Conservation (phyloP, 2,113 vertebrate genomes). For the Epinephelus moara region DNA sequence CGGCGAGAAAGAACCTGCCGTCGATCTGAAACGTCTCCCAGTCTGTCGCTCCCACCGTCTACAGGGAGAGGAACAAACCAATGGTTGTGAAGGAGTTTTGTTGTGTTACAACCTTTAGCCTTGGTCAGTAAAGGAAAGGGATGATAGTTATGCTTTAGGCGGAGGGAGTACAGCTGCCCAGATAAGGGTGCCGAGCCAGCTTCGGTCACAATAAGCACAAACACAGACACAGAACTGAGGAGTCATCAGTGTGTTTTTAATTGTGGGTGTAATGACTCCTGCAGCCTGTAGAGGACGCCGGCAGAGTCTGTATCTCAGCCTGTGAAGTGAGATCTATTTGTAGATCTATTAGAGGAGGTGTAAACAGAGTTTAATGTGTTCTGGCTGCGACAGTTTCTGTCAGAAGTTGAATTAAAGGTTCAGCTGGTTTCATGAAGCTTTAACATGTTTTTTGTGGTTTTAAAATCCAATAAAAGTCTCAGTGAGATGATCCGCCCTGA, state of each 20-base stretch:
- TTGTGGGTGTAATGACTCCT: not conserved
- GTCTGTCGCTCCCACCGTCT: slow-evolving; percentile 95
- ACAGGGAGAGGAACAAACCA: not conserved
- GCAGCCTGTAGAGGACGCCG: slow-evolving; percentile 5
- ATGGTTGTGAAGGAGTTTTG: no score
- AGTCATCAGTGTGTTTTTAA: no score
- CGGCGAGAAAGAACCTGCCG: slow-evolving; percentile 91
- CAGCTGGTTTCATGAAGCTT: slow-evolving; percentile 34
- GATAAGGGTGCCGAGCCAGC: no score
- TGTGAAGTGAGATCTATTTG: not conserved
- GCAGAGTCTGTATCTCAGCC: no score
- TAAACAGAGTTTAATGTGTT: not conserved
- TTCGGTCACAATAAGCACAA: no score
- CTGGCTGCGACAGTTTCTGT: not conserved
- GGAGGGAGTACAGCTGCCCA: no score
- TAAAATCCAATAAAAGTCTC: slow-evolving; percentile 38
- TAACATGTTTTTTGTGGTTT: slow-evolving; percentile 55
- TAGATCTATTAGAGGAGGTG: not conserved
- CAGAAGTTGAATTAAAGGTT: slow-evolving; percentile 37
- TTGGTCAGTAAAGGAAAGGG: no score
- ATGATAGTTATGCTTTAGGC: no score
- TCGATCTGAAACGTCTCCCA: slow-evolving; percentile 93
- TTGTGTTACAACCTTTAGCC: no score
- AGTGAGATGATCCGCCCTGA: slow-evolving; percentile 14
- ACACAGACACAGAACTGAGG: no score